Evolutionary conservation across 35 echinoderm and acorn worm species (phyloP).

Genomic region (Apostichopus japonicus): DNA sequence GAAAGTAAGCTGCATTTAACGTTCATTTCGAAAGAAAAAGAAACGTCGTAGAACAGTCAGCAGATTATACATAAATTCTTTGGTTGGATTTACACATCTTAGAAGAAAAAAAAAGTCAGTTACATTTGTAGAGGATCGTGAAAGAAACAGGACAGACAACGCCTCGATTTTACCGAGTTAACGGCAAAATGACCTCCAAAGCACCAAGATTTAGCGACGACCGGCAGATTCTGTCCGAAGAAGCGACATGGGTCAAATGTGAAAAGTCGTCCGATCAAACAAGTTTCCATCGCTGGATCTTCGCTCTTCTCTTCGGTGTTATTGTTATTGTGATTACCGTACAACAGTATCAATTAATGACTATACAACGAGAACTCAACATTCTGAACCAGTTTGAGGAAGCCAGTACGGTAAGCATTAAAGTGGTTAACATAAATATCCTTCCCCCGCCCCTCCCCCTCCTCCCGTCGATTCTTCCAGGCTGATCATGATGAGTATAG

Average conservation of each 20-base stretch:
- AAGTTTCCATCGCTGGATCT: background rate
- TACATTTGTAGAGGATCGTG: conserved; percentile 7
- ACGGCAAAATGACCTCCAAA: background rate
- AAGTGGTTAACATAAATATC: background rate
- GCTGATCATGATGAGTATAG: too few relatives aligned
- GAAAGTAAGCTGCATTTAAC: too few relatives aligned
- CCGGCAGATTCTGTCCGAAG: background rate
- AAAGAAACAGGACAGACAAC: conserved; percentile 6
- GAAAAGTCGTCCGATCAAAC: background rate
- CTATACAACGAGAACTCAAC: background rate
- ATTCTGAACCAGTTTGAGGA: background rate
- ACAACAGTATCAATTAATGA: background rate
- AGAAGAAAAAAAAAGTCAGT: background rate
- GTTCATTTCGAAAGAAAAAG: too few relatives aligned
- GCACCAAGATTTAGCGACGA: background rate
- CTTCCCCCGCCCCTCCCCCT: too few relatives aligned
- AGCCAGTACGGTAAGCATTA: background rate
- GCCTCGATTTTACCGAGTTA: background rate
- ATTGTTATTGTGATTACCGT: background rate
- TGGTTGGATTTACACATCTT: background rate
- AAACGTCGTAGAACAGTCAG: too few relatives aligned
- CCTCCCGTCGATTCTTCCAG: too few relatives aligned
- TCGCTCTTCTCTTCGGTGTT: background rate
- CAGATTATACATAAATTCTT: background rate
- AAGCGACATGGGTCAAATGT: background rate